These are phyloP conservation scores for Eupithecia dodoneata DNA, from an alignment of 2,888 invertebrate species.

Conservation along the genomic window DNA sequence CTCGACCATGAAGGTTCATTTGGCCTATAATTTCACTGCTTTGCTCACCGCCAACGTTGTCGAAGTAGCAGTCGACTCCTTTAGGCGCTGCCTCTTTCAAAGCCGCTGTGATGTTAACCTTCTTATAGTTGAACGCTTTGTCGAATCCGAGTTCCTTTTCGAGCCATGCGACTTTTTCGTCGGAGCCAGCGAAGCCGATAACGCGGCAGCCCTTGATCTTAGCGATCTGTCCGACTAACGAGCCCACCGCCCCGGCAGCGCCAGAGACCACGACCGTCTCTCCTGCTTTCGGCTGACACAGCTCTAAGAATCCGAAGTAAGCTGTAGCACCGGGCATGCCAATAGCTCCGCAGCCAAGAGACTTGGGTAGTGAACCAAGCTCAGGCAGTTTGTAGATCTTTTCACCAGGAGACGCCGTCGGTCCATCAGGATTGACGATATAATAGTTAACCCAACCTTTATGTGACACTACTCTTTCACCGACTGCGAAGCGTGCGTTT, in stretches of 20 bases:
- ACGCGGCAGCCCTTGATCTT: conserved; percentile 86
- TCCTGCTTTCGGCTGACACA: conserved; percentile 87
- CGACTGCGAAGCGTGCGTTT: conserved; percentile 84
- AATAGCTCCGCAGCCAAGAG: conserved; percentile 84
- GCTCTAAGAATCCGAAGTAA: conserved; percentile 87
- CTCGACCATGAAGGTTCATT: conserved; percentile 85
- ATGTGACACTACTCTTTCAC: conserved; percentile 82
- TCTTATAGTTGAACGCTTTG: conserved; percentile 89
- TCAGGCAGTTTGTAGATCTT: conserved; percentile 76
- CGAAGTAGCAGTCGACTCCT: conserved; percentile 90
- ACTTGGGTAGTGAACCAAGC: conserved; percentile 76
- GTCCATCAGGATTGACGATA: conserved; percentile 34
- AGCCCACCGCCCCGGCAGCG: conserved; percentile 90
- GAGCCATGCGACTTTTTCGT: conserved; percentile 88
- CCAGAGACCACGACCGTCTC: conserved; percentile 89
- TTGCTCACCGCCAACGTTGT: conserved; percentile 89
- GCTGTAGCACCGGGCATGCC: conserved; percentile 90
- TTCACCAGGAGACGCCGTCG: conserved; percentile 15
- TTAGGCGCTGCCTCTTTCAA: conserved; percentile 86
- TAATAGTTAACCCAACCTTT: conserved; percentile 59
- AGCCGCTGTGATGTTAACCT: conserved; percentile 76
- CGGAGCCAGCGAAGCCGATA: conserved; percentile 65
- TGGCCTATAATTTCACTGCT: conserved; percentile 83
- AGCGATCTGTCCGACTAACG: conserved; percentile 72
- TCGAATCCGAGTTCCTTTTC: conserved; percentile 87